Conservation (phyloP, 2,888 invertebrate species). For the Pyralis farinalis region DNA sequence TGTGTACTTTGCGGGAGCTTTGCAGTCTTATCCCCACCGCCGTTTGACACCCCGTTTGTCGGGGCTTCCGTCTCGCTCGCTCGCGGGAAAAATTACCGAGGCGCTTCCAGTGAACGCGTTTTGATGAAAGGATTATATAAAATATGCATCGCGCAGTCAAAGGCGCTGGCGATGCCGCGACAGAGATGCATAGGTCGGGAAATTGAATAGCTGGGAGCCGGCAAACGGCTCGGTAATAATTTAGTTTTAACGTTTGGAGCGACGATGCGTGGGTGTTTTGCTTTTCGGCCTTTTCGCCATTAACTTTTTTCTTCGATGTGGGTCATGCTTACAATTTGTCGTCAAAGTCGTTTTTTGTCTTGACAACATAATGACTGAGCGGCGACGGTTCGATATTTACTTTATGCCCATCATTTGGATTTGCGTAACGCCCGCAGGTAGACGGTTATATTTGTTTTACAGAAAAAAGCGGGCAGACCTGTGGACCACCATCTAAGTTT, state of each 20-base stretch:
- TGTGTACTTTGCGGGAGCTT: constrained; percentile 81
- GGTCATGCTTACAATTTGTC: constrained; percentile 41
- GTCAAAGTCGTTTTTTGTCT: constrained; percentile 25
- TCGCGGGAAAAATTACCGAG: constrained; percentile 65
- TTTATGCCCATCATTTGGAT: neutral
- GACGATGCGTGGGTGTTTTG: constrained; percentile 13
- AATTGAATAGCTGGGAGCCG: constrained; percentile 62
- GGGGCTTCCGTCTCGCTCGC: constrained; percentile 61
- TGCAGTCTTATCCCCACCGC: constrained; percentile 81
- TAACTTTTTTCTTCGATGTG: constrained; percentile 29
- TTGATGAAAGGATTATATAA: constrained; percentile 78
- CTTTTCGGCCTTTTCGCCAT: constrained; percentile 22
- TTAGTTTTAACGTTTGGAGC: constrained; percentile 60
- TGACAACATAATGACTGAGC: constrained; percentile 31
- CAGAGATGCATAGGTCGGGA: constrained; percentile 69
- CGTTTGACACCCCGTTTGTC: constrained; percentile 77
- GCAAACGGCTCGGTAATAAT: constrained; percentile 62
- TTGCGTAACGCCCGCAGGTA: constrained; percentile 32
- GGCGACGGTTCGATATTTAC: neutral
- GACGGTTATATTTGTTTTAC: constrained; percentile 8
- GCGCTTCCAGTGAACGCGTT: constrained; percentile 64
- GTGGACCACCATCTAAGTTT: constrained; percentile 42
- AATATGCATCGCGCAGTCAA: constrained; percentile 70
- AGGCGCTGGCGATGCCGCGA: constrained; percentile 47
- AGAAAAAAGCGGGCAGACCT: neutral